Conservation (phyloP, 2,888 invertebrate species). For the Phytoseiulus persimilis region DNA sequence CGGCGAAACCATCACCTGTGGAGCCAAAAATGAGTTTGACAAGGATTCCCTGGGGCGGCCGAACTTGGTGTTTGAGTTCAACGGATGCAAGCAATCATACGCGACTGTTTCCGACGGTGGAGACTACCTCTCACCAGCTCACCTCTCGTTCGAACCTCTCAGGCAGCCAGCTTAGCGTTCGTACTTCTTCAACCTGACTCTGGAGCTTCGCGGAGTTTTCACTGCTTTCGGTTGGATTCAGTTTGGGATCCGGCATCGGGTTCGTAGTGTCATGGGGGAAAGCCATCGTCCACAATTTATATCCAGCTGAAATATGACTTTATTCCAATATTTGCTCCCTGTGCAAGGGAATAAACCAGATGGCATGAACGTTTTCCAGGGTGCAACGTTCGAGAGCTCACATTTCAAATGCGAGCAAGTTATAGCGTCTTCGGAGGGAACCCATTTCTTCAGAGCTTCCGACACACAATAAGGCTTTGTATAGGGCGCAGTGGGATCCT, state of each 20-base stretch:
- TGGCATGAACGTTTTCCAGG: not conserved
- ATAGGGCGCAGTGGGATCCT: not conserved
- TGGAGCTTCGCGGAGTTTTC: not conserved
- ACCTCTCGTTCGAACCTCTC: constrained; percentile 6
- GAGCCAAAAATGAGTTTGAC: not conserved
- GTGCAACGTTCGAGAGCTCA: not conserved
- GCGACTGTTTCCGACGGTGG: too few relatives aligned
- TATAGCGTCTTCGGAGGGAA: not conserved
- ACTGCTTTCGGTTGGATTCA: not conserved
- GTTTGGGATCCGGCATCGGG: not conserved
- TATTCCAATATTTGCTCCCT: not conserved
- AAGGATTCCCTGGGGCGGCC: too few relatives aligned
- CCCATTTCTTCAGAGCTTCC: constrained; percentile 30
- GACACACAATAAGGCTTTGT: not conserved
- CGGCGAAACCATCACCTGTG: not conserved
- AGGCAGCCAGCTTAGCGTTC: not conserved
- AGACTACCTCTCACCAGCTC: too few relatives aligned
- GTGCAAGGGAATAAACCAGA: not conserved
- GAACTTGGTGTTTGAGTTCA: too few relatives aligned
- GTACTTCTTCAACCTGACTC: not conserved
- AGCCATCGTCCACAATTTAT: not conserved
- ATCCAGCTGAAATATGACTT: not conserved
- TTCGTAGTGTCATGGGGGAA: constrained; percentile 33
- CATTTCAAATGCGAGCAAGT: not conserved
- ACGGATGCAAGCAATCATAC: too few relatives aligned